These are phyloP conservation scores for Rutpela maculata DNA, from an alignment of 2,888 invertebrate genomes.

Conservation along the genomic window DNA sequence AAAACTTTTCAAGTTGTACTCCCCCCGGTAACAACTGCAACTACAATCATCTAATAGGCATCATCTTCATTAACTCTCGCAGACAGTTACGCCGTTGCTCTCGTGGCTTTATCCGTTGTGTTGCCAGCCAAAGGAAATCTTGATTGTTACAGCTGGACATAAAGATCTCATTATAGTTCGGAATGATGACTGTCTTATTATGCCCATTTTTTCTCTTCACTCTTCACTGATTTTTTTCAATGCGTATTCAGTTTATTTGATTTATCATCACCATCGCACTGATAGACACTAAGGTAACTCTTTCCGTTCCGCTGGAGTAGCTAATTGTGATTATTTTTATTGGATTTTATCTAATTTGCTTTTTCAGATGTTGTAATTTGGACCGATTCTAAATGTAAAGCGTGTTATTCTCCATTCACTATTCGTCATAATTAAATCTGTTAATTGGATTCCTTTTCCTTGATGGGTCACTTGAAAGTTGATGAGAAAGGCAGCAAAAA, in stretches of 20 bases:
- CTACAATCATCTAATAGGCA: not conserved
- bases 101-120: not conserved
- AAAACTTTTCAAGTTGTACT: not conserved
- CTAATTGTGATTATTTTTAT: conserved; percentile 21
- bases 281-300: conserved; percentile 8
- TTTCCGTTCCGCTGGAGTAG: conserved; percentile 20
- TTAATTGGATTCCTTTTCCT: not conserved
- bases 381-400: conserved; percentile 5
- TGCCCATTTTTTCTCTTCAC: conserved; percentile 22
- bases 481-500: too few relatives aligned
- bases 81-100: conserved; percentile 6
- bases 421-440: not conserved
- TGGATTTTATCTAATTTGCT: not conserved
- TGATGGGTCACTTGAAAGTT: not conserved
- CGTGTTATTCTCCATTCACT: not conserved
- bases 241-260: conserved; percentile 30
- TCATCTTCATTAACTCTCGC: not conserved
- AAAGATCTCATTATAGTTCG: conserved; percentile 37
- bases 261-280: conserved; percentile 35
- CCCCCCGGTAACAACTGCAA: not conserved
- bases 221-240: conserved; percentile 44
- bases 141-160: conserved; percentile 12
- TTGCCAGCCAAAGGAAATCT: not conserved
- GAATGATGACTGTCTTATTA: conserved; percentile 38
- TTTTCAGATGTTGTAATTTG: not conserved